Evolutionary conservation across 2,888 invertebrate genomes (phyloP).

Genomic region (Dasypolia templi): DNA sequence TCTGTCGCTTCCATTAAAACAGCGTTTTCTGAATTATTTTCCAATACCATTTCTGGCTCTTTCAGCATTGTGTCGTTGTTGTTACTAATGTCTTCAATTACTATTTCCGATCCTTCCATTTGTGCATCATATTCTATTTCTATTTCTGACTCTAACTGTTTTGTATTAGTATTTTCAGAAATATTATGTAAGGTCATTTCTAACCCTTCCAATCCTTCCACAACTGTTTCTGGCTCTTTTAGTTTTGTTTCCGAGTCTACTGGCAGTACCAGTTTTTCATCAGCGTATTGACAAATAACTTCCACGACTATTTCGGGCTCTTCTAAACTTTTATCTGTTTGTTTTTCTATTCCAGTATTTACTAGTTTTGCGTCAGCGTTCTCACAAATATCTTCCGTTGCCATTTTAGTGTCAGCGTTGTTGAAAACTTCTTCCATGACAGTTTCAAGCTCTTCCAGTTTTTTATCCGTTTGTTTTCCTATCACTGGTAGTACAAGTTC

Average conservation of each 20-base stretch:
- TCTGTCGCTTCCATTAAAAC: not conserved
- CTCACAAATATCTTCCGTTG: not conserved
- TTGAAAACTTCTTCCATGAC: not conserved
- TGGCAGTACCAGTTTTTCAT: constrained; percentile 23
- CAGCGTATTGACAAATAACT: constrained; percentile 40
- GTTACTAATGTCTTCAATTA: not conserved
- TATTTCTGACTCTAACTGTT: not conserved
- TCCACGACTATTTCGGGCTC: constrained; percentile 38
- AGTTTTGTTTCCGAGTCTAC: not conserved
- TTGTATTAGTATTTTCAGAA: not conserved
- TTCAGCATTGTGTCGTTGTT: not conserved
- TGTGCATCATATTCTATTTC: not conserved
- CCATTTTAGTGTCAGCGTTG: not conserved
- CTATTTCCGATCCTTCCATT: not conserved
- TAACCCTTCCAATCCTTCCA: not conserved
- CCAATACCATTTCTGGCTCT: not conserved
- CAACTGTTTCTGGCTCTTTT: not conserved
- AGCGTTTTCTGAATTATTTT: not conserved
- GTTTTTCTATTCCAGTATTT: constrained; percentile 6
- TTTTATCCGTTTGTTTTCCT: not conserved
- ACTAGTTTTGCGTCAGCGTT: not conserved
- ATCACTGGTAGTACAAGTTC: constrained; percentile 24
- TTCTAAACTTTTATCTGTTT: constrained; percentile 18
- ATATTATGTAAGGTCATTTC: not conserved
- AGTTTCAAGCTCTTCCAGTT: not conserved